Conservation (phyloP, 2,888 invertebrate species). For the Lasioglossum marginatum region DNA sequence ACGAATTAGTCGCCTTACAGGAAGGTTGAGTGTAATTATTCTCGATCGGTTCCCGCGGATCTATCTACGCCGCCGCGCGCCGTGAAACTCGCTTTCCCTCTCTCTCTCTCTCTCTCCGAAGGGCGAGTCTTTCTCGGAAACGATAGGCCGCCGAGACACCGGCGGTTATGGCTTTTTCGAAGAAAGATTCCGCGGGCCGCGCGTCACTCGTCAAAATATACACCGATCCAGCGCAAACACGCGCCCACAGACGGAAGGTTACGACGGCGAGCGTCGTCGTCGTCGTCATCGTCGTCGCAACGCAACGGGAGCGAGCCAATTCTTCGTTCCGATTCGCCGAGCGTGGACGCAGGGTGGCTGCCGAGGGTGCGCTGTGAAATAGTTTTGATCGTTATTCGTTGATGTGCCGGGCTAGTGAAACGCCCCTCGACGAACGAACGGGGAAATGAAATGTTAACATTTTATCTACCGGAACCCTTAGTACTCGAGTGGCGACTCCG, state of each 20-base stretch:
- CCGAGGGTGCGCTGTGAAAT: not conserved
- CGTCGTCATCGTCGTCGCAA: not conserved
- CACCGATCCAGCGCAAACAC: slow-evolving; percentile 50
- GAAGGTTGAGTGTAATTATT: not conserved
- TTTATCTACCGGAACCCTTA: not conserved
- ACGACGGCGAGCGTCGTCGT: slow-evolving; percentile 23
- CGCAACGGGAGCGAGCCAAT: not conserved
- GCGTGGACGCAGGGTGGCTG: not conserved
- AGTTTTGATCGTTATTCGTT: not conserved
- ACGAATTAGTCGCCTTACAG: not conserved
- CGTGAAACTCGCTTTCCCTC: not conserved
- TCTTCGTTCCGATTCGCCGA: not conserved
- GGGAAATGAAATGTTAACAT: not conserved
- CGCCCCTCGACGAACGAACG: not conserved
- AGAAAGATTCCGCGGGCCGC: slow-evolving; percentile 44
- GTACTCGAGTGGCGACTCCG: too few species aligned
- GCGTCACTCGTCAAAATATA: slow-evolving; percentile 57
- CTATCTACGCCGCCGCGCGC: not conserved
- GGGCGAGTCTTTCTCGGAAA: slow-evolving; percentile 42
- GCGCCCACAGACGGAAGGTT: slow-evolving; percentile 46
- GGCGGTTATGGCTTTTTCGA: slow-evolving; percentile 52
- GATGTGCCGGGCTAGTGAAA: not conserved
- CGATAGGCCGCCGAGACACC: slow-evolving; percentile 17
- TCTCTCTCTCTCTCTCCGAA: not conserved
- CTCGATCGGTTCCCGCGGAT: not conserved